A percentile compares a stretch with the other conserved stretches of the same genome.
These are phyloP conservation scores for Hestina assimilis DNA, from an alignment of 1,140 invertebrate species.

Conservation along the genomic window DNA sequence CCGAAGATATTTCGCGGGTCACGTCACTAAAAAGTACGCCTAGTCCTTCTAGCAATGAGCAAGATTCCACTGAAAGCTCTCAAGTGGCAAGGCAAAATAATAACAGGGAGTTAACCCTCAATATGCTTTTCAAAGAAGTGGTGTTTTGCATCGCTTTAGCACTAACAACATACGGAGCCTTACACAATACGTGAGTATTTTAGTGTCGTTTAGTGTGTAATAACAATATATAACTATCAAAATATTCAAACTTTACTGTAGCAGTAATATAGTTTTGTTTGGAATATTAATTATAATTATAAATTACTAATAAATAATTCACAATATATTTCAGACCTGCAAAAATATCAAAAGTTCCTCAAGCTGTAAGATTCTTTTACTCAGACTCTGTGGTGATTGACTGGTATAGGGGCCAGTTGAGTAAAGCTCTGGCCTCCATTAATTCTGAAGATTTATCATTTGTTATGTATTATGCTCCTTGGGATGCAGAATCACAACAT, in stretches of 20 bases:
- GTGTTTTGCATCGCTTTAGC: constrained; percentile 77
- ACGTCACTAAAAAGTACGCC: constrained; percentile 59
- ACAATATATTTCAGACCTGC: constrained; percentile 82
- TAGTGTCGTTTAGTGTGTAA: neutral
- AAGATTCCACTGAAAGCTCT: constrained; percentile 47
- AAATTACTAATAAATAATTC: too few relatives aligned
- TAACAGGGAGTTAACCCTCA: constrained; percentile 64
- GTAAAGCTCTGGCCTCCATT: constrained; percentile 80
- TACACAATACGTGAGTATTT: constrained; percentile 81
- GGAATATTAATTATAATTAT: too few relatives aligned
- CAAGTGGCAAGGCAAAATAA: constrained; percentile 52
- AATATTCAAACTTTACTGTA: too few relatives aligned
- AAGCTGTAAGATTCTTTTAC: constrained; percentile 84
- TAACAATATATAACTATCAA: neutral
- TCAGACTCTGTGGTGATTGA: constrained; percentile 83
- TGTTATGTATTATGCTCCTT: constrained; percentile 94
- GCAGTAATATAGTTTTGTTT: too few relatives aligned
- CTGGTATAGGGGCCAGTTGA: constrained; percentile 86
- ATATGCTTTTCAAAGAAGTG: constrained; percentile 72
- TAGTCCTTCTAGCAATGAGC: constrained; percentile 59
- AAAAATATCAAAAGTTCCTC: constrained; percentile 82
- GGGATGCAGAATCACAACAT: constrained; percentile 89
- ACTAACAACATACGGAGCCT: constrained; percentile 79
- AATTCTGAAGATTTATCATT: constrained; percentile 84
- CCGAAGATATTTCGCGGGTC: constrained; percentile 66